Percentiles rank a stretch among this genome's conserved stretches.
Conservation (phyloP, 2,888 invertebrate species). For the Arrhopalites spinosus region DNA sequence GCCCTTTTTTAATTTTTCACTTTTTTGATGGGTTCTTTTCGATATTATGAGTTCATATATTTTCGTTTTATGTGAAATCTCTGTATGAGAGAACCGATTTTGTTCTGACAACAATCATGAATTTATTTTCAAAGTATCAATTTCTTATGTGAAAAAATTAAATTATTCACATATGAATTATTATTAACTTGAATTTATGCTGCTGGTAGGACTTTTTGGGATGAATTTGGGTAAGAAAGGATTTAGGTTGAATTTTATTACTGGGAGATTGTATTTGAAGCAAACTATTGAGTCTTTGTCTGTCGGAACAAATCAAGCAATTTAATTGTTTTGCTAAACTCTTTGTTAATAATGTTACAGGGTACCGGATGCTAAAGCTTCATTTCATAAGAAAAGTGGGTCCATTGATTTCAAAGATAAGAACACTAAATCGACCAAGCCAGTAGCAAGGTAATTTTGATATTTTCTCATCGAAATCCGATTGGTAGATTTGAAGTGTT, state of each 20-base stretch:
- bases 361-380: constrained; percentile 62
- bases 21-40: constrained; percentile 13
- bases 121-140: no score
- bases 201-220: constrained; percentile 54
- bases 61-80: no score
- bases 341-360: constrained; percentile 35
- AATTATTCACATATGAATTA: neutral
- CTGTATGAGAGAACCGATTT: no score
- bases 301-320: neutral
- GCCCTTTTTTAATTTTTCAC: neutral
- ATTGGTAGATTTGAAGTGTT: no score
- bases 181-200: neutral
- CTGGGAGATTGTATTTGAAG: neutral
- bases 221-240: constrained; percentile 56
- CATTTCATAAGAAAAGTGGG: constrained; percentile 72
- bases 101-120: no score
- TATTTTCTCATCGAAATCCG: no score
- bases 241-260: no score
- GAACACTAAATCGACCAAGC: constrained; percentile 26
- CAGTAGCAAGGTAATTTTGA: no score
- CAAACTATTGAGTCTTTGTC: neutral
- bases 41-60: no score
- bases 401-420: constrained; percentile 68
- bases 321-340: no score
- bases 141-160: no score